Conservation (phyloP, 2,113 vertebrate genomes). For the Scomber japonicus region DNA sequence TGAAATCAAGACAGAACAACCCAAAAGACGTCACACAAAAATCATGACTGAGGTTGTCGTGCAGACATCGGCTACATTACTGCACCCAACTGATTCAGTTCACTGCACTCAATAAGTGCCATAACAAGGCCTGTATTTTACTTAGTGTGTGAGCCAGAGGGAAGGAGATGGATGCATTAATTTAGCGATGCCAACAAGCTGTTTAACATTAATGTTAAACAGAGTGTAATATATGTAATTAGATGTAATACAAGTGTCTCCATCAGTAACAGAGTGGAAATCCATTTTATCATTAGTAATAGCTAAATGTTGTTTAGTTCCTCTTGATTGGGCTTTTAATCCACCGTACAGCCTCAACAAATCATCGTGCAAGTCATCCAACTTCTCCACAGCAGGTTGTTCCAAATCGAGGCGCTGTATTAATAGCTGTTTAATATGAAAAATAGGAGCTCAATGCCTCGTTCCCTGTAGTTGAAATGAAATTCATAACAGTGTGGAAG, state of each 20-base stretch:
- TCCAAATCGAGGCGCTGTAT: conserved; percentile 6
- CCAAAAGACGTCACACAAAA: background rate
- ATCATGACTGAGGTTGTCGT: background rate
- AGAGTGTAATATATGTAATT: conserved; percentile 40
- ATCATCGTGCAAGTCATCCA: background rate
- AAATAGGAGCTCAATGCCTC: background rate
- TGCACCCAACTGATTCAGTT: conserved; percentile 18
- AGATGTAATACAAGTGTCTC: conserved; percentile 27
- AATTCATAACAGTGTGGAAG: background rate
- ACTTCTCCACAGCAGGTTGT: conserved; percentile 4
- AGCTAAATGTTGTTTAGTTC: conserved; percentile 19
- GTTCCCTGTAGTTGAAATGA: background rate
- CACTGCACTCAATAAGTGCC: conserved; percentile 3
- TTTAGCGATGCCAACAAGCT: conserved; percentile 29
- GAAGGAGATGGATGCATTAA: conserved; percentile 38
- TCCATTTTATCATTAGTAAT: conserved; percentile 19
- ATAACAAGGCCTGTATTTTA: conserved; percentile 14
- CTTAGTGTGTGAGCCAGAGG: conserved; percentile 16
- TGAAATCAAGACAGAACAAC: too few species aligned
- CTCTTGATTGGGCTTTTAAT: conserved; percentile 1
- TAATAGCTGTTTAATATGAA: conserved; percentile 14
- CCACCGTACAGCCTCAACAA: conserved; percentile 9
- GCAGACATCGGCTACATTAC: background rate
- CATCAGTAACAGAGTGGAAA: conserved; percentile 1
- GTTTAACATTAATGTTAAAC: conserved; percentile 47